A percentile compares a stretch with the other conserved stretches of the same genome.
Evolutionary conservation across 2,888 invertebrate species (phyloP).

Genomic region (Melanostoma mellinum): DNA sequence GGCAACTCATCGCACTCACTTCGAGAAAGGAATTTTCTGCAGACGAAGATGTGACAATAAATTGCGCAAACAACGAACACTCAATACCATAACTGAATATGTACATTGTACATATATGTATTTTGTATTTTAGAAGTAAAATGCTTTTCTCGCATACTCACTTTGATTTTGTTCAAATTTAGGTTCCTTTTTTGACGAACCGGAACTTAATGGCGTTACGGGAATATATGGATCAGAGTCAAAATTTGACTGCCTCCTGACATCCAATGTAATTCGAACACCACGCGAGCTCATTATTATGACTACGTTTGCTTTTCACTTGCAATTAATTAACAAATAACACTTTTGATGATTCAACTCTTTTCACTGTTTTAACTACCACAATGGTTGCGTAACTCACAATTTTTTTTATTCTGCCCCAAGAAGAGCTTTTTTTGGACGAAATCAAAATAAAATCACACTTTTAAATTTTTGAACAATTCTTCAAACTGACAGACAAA

Average conservation of each 20-base stretch:
- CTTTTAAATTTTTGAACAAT: neutral
- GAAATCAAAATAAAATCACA: conserved; percentile 2
- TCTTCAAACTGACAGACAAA: no score
- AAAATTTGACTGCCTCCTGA: conserved; percentile 13
- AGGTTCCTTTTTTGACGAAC: neutral
- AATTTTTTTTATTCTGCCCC: neutral
- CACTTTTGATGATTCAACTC: conserved; percentile 22
- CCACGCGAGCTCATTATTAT: conserved; percentile 75
- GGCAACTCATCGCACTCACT: conserved; percentile 9
- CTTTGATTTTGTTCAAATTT: conserved; percentile 28
- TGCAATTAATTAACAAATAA: neutral
- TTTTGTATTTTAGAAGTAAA: neutral
- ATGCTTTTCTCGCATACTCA: conserved; percentile 7
- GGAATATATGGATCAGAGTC: conserved; percentile 30
- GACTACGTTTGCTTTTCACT: no score
- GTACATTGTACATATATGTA: no score
- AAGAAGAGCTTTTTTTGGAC: no score
- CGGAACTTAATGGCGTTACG: conserved; percentile 22
- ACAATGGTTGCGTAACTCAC: conserved; percentile 8
- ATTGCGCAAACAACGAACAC: neutral
- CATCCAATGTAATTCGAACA: conserved; percentile 66
- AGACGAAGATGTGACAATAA: neutral
- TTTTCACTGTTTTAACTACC: neutral
- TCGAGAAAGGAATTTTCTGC: neutral
- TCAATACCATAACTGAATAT: no score